Evolutionary conservation across 1,140 invertebrate species (phyloP), one percentile per base, ranked within the genome.

Genomic region (Rhopalosiphum maidis): DNA sequence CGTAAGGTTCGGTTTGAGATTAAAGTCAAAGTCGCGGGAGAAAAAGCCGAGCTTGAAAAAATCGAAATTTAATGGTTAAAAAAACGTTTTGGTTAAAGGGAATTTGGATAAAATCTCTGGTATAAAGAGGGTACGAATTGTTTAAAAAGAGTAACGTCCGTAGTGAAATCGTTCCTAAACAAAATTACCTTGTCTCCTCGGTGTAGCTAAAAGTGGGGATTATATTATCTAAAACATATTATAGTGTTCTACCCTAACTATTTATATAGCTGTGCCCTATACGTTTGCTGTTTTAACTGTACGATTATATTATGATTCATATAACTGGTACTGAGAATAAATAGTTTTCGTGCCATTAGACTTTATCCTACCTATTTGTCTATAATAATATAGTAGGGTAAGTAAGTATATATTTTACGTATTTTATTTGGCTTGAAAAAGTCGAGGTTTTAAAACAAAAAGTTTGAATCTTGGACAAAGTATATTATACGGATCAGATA

Each of bases 201-300:
- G 22, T 48, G 7, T 87, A 48, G 86, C 30, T 46, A 85, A 85
- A 41, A 25, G 37, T 85, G 2, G 22, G 41, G 3, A 85, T 85
- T 41, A 85, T 85, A 85, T 43, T 85, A 85, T 85, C 83, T 43
- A 77, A n/a, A 77, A 77, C 60, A 77, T n/a, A 85, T 43, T 15
- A 85, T 43, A 51, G 43, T 21, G 21, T 87, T 87, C n/a, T 21
- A 48, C 37, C 37, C 85, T 35, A 87, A 51, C 86, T 18, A n/a
- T 86, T 86, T 86, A 46, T 22, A 23, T 85, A 86, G 5, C 2
- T 55, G 23, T 55, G 54, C 8, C 23, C 9, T 85, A 30, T 30
- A 41, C 23, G 9, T 85, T 85, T 43, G 25, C 30, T n/a, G 25
- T 43, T n/a, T 9, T 11, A 30, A 68, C 25, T 21, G 21, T 83